Conservation (phyloP, 2,113 vertebrate species). For the Phrynosoma blainvillii region DNA sequence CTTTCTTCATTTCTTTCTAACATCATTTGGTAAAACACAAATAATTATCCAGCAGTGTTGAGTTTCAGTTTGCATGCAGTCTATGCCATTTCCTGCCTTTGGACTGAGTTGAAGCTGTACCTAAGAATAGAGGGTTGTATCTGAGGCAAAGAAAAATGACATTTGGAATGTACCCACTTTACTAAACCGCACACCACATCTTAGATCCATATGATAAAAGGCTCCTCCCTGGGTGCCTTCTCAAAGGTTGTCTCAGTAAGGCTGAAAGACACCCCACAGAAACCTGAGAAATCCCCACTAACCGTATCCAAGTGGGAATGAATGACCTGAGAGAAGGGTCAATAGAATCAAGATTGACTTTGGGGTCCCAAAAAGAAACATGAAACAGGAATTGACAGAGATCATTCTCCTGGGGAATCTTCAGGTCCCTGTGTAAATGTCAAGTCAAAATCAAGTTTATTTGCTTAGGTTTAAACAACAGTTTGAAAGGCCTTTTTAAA, state of each 20-base stretch:
- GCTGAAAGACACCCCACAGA: conserved; percentile 34
- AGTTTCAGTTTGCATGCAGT: neutral
- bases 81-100: neutral
- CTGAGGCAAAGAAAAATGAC: conserved; percentile 23
- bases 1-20: neutral
- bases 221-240: conserved; percentile 24
- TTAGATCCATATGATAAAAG: conserved; percentile 35
- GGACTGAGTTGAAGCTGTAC: neutral
- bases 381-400: neutral
- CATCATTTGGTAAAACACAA: neutral
- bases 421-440: conserved; percentile 19
- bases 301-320: conserved; percentile 21
- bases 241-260: conserved; percentile 32
- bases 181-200: neutral
- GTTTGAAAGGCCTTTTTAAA: conserved; percentile 23
- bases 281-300: conserved; percentile 38
- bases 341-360: conserved; percentile 23
- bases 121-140: conserved; percentile 11
- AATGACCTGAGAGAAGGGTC: conserved; percentile 23
- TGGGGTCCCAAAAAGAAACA: conserved; percentile 21
- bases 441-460: conserved; percentile 39
- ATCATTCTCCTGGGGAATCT: conserved; percentile 35
- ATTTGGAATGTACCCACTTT: conserved; percentile 25
- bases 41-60: neutral
- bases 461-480: conserved; percentile 25